Evolutionary conservation across 2,113 vertebrate species (phyloP), one percentile per base, ranked within the genome.

Genomic region (Siniperca chuatsi): DNA sequence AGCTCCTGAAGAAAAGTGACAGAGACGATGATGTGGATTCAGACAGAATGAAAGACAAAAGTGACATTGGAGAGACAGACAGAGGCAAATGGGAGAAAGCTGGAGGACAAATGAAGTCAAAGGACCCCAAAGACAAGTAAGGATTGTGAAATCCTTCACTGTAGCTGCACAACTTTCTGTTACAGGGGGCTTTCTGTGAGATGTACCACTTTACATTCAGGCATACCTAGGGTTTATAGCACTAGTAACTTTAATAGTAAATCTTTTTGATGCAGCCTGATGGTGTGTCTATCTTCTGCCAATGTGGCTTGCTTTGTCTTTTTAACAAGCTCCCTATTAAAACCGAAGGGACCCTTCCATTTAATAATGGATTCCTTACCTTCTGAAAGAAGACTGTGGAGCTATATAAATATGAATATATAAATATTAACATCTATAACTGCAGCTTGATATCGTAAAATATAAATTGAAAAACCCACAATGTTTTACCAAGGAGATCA

Each of bases 1-100:
- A 99, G 98, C 97, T 99, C 88, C 96, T 99, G 90, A 99, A 98
- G 93, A 99, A 99, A 85, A 97, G 96, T 74, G 98, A 98, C 91
- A 96, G 97, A 81, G 97, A 97, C 73, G 98, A 99, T 61, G 98
- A 99, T 10, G 83, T 92, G 73, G 90, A 94, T 75, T 93, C 93
- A 71, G 98, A 98, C 89, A 96, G 96, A 54, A 92, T 96, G 21
- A 98, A 96, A 91, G 97, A 97, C 75, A 97, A 97, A 96, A 94
- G 91, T 71, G 97, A 99, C 83, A 93, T 96, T 29, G 92, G 89
- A 50, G 97, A 97, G 46, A 55, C 16, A 8, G 97, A 98, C 68
- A 96, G 96, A 55, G 95, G 82, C 68, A 97, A 96, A 83, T 96
- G 96, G 97, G 97, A 97, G 75, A 96, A 96, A 91, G 52, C 93